phyloP scores from a whole-genome alignment of 2,888 invertebrate species.

The Prenolepis imparis region DNA sequence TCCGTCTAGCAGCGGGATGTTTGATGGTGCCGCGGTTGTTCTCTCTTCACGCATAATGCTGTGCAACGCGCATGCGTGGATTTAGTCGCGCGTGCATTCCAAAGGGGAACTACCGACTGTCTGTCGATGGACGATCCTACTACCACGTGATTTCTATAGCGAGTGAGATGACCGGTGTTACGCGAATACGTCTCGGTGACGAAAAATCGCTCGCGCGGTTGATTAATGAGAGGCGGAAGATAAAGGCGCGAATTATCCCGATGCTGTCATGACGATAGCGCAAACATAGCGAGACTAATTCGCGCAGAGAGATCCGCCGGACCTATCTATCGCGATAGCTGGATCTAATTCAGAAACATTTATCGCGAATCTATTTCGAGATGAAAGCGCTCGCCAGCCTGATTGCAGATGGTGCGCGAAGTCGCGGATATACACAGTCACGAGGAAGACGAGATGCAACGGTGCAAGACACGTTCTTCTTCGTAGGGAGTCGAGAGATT shows the following conservation, averaged over 20 bases:
- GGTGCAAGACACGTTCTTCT: constrained; percentile 35
- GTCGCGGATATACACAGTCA: constrained; percentile 43
- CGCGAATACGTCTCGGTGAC: constrained; percentile 22
- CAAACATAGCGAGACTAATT: constrained; percentile 43
- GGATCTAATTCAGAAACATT: constrained; percentile 54
- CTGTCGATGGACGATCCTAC: constrained; percentile 41
- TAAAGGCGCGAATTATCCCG: constrained; percentile 32
- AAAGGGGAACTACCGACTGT: constrained; percentile 23
- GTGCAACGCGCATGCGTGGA: constrained; percentile 49
- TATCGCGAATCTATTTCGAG: constrained; percentile 47
- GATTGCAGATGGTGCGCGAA: constrained; percentile 47
- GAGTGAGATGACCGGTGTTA: constrained; percentile 33
- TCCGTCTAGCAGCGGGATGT: constrained; percentile 81
- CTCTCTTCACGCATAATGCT: constrained; percentile 56
- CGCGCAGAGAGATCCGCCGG: constrained; percentile 32
- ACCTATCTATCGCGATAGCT: constrained; percentile 42
- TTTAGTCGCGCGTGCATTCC: constrained; percentile 32
- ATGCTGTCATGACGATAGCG: constrained; percentile 36
- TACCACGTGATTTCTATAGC: constrained; percentile 21
- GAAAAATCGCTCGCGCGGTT: constrained; percentile 26
- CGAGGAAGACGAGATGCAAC: constrained; percentile 46
- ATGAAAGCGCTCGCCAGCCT: constrained; percentile 49
- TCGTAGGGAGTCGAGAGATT: constrained; percentile 62
- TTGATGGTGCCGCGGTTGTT: constrained; percentile 82
- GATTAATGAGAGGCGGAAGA: constrained; percentile 54